phyloP scores from a whole-genome alignment of 2,888 invertebrate species.

The Lasioglossum calceatum region DNA sequence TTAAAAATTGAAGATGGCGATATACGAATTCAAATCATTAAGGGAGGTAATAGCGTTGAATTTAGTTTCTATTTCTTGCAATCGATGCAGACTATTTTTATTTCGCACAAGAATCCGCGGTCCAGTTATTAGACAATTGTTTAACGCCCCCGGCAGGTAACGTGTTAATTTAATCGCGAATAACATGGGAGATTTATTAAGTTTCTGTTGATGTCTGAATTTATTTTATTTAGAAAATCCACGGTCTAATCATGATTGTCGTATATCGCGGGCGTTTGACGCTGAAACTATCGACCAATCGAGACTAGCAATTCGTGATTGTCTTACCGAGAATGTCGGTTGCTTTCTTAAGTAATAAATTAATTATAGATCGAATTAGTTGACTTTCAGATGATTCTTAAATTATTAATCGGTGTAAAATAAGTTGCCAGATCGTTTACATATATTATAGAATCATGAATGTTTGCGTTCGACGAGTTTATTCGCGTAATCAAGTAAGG shows the following conservation, averaged over 20 bases:
- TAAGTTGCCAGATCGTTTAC: background rate
- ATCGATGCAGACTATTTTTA: too few species aligned
- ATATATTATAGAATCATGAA: background rate
- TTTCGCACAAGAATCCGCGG: too few species aligned
- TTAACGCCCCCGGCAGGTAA: background rate
- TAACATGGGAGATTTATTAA: background rate
- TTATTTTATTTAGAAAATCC: background rate
- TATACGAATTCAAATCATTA: too few species aligned
- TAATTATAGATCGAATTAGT: background rate
- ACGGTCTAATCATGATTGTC: background rate
- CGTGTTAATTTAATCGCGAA: background rate
- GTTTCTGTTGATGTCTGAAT: background rate
- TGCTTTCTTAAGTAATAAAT: background rate
- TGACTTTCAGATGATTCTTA: background rate
- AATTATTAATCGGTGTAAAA: background rate
- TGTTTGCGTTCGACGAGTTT: background rate
- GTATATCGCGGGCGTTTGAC: background rate
- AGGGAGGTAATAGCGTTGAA: too few species aligned
- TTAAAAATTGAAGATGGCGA: too few species aligned
- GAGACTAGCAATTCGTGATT: background rate
- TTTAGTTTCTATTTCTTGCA: too few species aligned
- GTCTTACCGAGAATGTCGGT: background rate
- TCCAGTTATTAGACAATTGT: background rate
- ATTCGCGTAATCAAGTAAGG: background rate
- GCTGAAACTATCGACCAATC: constrained; percentile 12